Evolutionary conservation across 2,113 vertebrate species (phyloP).

Genomic region (Platysteira castanea): DNA sequence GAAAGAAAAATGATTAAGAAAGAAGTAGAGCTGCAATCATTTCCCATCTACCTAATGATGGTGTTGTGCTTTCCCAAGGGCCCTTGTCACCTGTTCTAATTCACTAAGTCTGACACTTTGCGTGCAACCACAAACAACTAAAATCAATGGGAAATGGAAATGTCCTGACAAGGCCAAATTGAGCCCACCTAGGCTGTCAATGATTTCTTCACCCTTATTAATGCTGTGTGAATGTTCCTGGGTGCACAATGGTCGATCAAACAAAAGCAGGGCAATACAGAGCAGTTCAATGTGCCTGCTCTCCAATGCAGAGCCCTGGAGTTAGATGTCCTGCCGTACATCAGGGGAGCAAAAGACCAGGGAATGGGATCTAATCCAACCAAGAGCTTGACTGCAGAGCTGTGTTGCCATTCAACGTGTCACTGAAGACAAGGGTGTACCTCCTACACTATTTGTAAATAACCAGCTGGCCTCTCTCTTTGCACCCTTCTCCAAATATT

Average conservation of each 20-base stretch:
- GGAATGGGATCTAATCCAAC: not conserved
- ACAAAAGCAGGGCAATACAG: not conserved
- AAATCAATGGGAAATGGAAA: constrained; percentile 47
- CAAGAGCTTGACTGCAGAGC: not conserved
- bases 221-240: not conserved
- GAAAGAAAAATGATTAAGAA: not conserved
- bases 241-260: not conserved
- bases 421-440: not conserved
- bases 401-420: not conserved
- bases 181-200: constrained; percentile 5
- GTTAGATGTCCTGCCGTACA: not conserved
- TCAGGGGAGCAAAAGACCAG: not conserved
- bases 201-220: not conserved
- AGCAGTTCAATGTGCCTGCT: not conserved
- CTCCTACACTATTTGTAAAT: not conserved
- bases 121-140: not conserved
- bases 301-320: not conserved
- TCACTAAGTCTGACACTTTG: not conserved
- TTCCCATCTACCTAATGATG: not conserved
- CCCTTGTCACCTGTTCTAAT: constrained; percentile 1
- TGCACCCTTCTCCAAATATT: not conserved
- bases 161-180: not conserved
- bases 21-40: not conserved
- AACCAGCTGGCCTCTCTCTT: not conserved
- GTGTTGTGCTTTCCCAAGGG: not conserved